Evolutionary conservation across 2,113 vertebrate genomes (phyloP), one percentile per base, ranked within the genome.

Genomic region (Ptychochromis oligacanthus): DNA sequence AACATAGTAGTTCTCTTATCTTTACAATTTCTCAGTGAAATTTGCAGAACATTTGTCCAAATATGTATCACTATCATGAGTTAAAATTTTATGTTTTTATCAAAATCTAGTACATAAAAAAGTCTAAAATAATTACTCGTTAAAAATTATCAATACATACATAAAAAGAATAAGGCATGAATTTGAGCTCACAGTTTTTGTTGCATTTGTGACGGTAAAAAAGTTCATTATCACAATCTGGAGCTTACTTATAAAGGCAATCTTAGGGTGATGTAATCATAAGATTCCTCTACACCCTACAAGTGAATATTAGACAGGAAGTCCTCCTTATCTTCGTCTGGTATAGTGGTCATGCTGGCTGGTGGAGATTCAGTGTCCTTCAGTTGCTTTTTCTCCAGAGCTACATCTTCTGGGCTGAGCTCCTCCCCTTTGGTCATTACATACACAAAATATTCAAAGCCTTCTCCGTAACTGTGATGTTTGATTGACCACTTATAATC

Each of bases 391-490:
- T 58, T 92, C 78, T 97, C 97, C 82, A 97, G 74, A 15, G 91
- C 95, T 55, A 91, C 81, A 43, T 98, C 97, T 0, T 91, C 81
- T 9, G 89, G 75, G 46, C 95, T 95, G 67, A 98, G 95, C 88
- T 89, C 90, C 85, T 96, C 92, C 2, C 97, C 98, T 92, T 97
- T 98, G 83, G 94, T 96, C 95, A 99, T 97, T 24, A 96, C 36
- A 40, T 97, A 99, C 58, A 99, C 83, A 84, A 96, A 96, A 90
- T 97, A 98, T 72, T 97, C 95, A 89, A 99, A 97, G 82, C 96
- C 91, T 0, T 91, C 95, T 18, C 97, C 97, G 0, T 98, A 98
- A 54, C 93, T 90, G 7, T 92, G 57, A 6, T 97, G 96, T 56
- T 75, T 93, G 87, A 98, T 87, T 3, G 97, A 98, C 97, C 97